Evolutionary conservation across 2,113 vertebrate genomes (phyloP).

Genomic region (Protobothrops flavoviridis): DNA sequence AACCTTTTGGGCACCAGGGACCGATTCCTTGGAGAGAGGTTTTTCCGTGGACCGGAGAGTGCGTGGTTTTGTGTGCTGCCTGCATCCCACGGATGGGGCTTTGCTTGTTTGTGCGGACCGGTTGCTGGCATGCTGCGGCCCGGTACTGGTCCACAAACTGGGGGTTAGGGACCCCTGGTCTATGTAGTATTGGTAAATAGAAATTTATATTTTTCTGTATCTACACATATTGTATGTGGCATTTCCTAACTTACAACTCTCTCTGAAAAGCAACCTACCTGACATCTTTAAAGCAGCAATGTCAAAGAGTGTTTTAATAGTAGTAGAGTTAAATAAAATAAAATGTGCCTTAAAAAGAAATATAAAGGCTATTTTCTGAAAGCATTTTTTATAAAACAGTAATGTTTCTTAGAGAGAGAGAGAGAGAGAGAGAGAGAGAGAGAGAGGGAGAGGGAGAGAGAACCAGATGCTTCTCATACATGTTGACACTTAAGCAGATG

Average conservation of each 20-base stretch:
- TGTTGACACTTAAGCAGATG: neutral
- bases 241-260: neutral
- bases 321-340: neutral
- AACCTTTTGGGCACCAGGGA: no score
- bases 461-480: neutral
- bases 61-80: no score
- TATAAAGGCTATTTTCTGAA: neutral
- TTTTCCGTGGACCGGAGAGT: no score
- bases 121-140: no score
- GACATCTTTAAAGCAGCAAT: neutral
- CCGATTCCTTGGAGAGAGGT: no score
- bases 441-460: accelerated
- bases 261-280: neutral
- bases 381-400: neutral
- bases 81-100: no score
- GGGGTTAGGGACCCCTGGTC: no score
- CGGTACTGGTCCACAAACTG: no score
- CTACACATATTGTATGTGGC: neutral
- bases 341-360: neutral
- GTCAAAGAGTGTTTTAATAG: neutral
- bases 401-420: neutral
- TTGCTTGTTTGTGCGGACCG: no score
- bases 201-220: neutral
- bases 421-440: neutral
- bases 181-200: neutral